These are phyloP conservation scores for Trypoxylus dichotomus DNA, from an alignment of 1,140 invertebrate genomes.

Conservation along the genomic window DNA sequence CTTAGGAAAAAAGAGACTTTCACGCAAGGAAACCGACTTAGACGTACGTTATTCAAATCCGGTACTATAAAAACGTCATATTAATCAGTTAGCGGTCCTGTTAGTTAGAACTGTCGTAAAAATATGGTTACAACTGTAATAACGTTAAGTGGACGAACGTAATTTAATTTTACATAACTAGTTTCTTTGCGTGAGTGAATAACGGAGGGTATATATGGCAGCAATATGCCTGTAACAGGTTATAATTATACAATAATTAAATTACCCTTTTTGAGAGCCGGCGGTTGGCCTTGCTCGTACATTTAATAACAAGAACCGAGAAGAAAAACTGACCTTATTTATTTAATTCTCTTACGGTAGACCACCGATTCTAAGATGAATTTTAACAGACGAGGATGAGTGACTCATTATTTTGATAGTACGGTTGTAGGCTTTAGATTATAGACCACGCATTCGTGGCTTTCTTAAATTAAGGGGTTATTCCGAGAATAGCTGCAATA, in stretches of 20 bases:
- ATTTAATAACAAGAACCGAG: neutral
- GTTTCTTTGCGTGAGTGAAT: neutral
- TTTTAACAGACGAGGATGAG: neutral
- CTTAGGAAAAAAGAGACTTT: neutral
- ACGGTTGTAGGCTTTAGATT: neutral
- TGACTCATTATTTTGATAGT: neutral
- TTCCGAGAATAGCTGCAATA: neutral
- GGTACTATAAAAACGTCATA: neutral
- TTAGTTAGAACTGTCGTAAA: neutral
- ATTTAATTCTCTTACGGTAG: neutral
- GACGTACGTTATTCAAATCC: neutral
- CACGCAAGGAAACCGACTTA: neutral
- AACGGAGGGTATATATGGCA: neutral
- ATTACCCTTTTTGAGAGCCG: too few species aligned
- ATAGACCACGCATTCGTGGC: neutral
- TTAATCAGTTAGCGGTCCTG: neutral
- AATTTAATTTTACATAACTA: neutral
- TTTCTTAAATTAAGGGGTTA: neutral
- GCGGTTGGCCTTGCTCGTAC: neutral
- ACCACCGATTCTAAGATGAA: neutral
- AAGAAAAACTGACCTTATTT: neutral
- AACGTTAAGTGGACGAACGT: neutral
- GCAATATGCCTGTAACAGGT: too few species aligned
- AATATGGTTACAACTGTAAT: neutral
- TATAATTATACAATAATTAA: too few species aligned